Percentiles rank a stretch among this genome's conserved stretches.
These are phyloP conservation scores for Pterostichus madidus DNA, from an alignment of 2,888 invertebrate genomes.

Conservation along the genomic window DNA sequence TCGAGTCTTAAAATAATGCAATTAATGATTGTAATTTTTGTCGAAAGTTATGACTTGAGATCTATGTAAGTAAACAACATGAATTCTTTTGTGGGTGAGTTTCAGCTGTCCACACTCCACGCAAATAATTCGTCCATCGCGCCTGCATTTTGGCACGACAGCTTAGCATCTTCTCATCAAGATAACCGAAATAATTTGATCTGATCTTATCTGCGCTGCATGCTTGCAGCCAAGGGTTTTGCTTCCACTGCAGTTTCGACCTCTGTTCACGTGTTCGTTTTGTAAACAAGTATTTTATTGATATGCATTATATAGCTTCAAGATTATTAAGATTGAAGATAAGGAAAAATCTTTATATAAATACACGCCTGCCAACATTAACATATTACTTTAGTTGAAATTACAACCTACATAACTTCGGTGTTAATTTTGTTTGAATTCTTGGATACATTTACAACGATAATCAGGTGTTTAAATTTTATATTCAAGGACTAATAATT, in stretches of 20 bases:
- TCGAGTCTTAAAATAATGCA: not conserved
- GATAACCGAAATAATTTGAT: slow-evolving; percentile 33
- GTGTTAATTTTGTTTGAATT: not conserved
- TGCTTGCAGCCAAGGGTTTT: slow-evolving; percentile 6
- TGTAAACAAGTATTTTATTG: slow-evolving; percentile 28
- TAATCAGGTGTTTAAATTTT: too few species aligned
- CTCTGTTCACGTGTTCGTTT: slow-evolving; percentile 39
- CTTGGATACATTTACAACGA: not conserved
- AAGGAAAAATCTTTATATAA: not conserved
- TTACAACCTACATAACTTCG: not conserved
- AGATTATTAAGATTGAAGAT: slow-evolving; percentile 36
- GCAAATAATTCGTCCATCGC: not conserved
- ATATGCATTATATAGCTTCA: slow-evolving; percentile 5
- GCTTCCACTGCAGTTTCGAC: slow-evolving; percentile 16
- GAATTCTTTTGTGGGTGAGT: not conserved
- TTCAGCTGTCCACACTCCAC: too few species aligned
- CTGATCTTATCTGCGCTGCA: slow-evolving; percentile 30
- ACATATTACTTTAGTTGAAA: not conserved
- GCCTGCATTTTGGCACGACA: slow-evolving; percentile 10
- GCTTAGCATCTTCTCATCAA: slow-evolving; percentile 40
- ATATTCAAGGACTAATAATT: too few species aligned
- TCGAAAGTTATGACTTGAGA: not conserved
- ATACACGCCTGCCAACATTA: not conserved
- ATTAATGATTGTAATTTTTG: not conserved
- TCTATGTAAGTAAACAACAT: slow-evolving; percentile 1